Percentiles rank a stretch among this genome's conserved stretches.
Evolutionary conservation across 2,888 invertebrate species (phyloP).

Genomic region (Gymnoscelis rufifasciata): DNA sequence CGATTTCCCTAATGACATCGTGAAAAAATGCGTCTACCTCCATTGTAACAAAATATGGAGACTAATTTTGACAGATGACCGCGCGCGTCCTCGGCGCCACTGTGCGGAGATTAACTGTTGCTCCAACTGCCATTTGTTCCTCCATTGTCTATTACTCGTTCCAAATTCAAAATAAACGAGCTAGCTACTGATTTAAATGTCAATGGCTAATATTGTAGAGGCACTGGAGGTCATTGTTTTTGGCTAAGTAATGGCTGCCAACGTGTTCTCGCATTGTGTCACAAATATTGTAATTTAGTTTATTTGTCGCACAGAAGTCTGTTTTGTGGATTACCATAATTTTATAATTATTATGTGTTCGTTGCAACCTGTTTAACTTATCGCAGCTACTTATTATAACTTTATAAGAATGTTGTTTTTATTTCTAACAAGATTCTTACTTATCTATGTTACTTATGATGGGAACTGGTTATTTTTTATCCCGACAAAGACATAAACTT

Average conservation of each 20-base stretch:
- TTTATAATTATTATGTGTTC: conserved; percentile 13
- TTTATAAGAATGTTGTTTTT: conserved; percentile 4
- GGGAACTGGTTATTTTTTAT: too few species aligned
- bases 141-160: conserved; percentile 61
- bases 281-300: conserved; percentile 16
- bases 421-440: conserved; percentile 12
- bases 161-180: conserved; percentile 71
- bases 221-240: conserved; percentile 63
- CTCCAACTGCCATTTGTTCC: conserved; percentile 69
- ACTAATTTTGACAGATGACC: conserved; percentile 68
- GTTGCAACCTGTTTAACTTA: too few species aligned
- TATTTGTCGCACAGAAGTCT: conserved; percentile 22
- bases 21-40: conserved; percentile 18
- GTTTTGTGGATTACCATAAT: conserved; percentile 18
- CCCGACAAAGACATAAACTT: too few species aligned
- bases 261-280: conserved; percentile 12
- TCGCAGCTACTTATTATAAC: neutral
- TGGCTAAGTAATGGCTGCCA: conserved; percentile 50
- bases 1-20: too few species aligned
- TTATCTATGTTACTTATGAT: too few species aligned
- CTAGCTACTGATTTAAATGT: conserved; percentile 76
- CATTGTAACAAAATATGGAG: conserved; percentile 54
- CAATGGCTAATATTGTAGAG: conserved; percentile 70
- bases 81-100: conserved; percentile 67
- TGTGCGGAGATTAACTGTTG: conserved; percentile 71